A percentile compares a stretch with the other conserved stretches of the same genome.
These are phyloP conservation scores for Aphidius gifuensis DNA, from an alignment of 1,140 invertebrate species.

Conservation along the genomic window DNA sequence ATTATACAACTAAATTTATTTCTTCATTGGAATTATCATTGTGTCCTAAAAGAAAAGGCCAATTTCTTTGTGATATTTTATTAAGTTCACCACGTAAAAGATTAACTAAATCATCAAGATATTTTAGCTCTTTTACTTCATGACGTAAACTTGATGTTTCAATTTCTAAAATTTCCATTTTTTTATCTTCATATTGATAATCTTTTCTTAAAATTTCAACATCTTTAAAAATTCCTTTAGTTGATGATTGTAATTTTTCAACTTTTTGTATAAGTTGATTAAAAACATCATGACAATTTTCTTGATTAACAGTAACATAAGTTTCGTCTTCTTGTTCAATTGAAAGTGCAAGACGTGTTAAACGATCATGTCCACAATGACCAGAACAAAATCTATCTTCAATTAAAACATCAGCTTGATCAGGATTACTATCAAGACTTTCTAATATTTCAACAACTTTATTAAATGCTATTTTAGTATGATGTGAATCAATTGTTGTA, in stretches of 20 bases:
- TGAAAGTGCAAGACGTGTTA: slow-evolving; percentile 40
- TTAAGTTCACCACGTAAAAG: slow-evolving; percentile 47
- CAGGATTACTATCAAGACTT: slow-evolving; percentile 23
- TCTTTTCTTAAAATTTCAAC: slow-evolving; percentile 33
- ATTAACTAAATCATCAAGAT: slow-evolving; percentile 48
- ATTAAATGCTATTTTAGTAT: slow-evolving; percentile 23
- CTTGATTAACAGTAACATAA: slow-evolving; percentile 5
- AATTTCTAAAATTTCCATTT: slow-evolving; percentile 35
- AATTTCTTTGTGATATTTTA: slow-evolving; percentile 44
- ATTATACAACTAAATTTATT: slow-evolving; percentile 48
- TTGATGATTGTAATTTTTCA: slow-evolving; percentile 35
- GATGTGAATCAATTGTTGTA: slow-evolving; percentile 25
- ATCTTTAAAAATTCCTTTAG: slow-evolving; percentile 38
- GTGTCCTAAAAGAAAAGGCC: slow-evolving; percentile 47
- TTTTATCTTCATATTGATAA: slow-evolving; percentile 41
- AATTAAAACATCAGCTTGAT: slow-evolving; percentile 26
- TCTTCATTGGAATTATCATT: slow-evolving; percentile 35
- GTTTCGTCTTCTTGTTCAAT: slow-evolving; percentile 38
- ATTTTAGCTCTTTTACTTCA: slow-evolving; percentile 45
- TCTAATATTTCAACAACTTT: slow-evolving; percentile 32
- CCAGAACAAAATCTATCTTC: slow-evolving; percentile 36
- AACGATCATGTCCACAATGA: slow-evolving; percentile 38
- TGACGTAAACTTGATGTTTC: slow-evolving; percentile 36
- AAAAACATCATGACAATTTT: slow-evolving; percentile 33
- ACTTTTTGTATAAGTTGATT: slow-evolving; percentile 38